Evolutionary conservation across 2,888 invertebrate species (phyloP).

Genomic region (Enoplolaimus lenunculus): DNA sequence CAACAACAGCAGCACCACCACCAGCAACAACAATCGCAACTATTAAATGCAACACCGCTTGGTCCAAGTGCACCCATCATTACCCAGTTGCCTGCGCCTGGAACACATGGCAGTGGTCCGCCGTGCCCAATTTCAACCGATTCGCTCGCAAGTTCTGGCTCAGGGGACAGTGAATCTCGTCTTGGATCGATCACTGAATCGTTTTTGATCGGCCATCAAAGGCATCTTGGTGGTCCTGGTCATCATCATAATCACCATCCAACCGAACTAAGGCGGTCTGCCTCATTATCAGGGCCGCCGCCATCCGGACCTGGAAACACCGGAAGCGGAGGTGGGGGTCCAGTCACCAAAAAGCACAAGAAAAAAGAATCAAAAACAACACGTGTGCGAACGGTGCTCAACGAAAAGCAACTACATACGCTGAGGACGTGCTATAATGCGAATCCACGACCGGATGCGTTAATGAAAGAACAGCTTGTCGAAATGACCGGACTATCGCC

Average conservation of each 20-base stretch:
- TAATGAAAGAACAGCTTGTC: constrained; percentile 97
- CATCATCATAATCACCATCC: background rate
- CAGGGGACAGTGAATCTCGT: background rate
- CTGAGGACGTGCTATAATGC: constrained; percentile 91
- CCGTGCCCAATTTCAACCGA: background rate
- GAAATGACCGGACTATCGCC: constrained; percentile 97
- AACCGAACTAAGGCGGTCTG: background rate
- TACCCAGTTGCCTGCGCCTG: constrained; percentile 10
- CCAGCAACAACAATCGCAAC: background rate
- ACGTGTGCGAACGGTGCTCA: constrained; percentile 92
- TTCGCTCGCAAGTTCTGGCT: background rate
- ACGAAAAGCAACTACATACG: constrained; percentile 94
- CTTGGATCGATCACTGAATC: background rate
- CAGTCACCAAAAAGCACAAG: constrained; percentile 45
- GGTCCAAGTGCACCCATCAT: constrained; percentile 5
- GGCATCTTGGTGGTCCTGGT: background rate
- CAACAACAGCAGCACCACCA: too few relatives aligned
- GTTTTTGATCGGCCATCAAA: background rate
- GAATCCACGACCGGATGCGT: constrained; percentile 92
- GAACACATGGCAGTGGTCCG: too few relatives aligned
- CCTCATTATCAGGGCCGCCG: background rate
- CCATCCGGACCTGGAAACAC: too few relatives aligned
- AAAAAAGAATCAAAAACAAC: constrained; percentile 61
- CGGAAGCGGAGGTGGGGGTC: too few relatives aligned
- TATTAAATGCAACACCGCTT: background rate